These are phyloP conservation scores for Streptopelia turtur DNA, from an alignment of 2,797 vertebrate species.

Conservation along the genomic window DNA sequence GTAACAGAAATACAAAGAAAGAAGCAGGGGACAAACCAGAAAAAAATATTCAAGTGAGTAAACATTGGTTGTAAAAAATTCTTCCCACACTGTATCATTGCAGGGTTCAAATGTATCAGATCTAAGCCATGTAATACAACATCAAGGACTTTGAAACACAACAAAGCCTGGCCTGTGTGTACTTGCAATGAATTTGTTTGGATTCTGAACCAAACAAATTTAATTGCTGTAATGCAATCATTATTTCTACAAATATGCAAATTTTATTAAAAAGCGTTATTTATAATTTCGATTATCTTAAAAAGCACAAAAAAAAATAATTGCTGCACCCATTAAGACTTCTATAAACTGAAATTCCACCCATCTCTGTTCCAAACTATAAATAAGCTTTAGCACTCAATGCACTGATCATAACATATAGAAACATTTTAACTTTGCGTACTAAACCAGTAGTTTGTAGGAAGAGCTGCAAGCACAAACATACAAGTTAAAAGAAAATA, in stretches of 20 bases:
- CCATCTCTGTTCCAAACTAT: not conserved
- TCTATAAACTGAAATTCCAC: not conserved
- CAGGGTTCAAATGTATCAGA: not conserved
- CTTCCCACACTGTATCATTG: not conserved
- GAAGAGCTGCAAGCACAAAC: not conserved
- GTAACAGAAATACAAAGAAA: not conserved
- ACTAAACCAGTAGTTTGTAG: not conserved
- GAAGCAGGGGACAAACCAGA: rapidly evolving
- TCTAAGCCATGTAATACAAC: not conserved
- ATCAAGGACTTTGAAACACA: not conserved
- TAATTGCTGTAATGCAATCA: not conserved
- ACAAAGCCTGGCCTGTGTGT: not conserved
- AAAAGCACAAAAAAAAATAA: not conserved
- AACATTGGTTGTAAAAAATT: not conserved
- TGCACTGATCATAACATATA: rapidly evolving
- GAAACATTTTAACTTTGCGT: rapidly evolving
- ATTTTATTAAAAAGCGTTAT: not conserved
- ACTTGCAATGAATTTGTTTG: not conserved
- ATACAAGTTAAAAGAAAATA: not conserved
- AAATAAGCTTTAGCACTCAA: not conserved
- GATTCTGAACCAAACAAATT: not conserved
- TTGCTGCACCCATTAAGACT: too few relatives aligned
- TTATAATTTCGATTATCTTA: not conserved
- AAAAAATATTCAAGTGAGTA: not conserved
- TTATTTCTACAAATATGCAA: not conserved